phyloP scores from a whole-genome alignment of 2,113 vertebrate genomes.

The Accipiter virgatus region DNA sequence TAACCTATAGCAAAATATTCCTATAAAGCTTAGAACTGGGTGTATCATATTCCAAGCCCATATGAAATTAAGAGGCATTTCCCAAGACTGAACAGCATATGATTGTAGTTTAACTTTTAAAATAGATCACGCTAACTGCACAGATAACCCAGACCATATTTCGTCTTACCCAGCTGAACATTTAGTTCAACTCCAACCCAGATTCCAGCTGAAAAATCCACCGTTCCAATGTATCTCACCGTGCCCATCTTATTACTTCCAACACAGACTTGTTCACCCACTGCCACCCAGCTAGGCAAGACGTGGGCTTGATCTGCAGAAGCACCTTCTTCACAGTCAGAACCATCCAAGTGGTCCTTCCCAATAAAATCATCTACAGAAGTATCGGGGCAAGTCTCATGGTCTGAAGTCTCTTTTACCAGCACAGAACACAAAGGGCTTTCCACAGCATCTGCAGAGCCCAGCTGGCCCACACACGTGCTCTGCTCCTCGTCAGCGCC shows the following conservation, averaged over 20 bases:
- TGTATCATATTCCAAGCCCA: not conserved
- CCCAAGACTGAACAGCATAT: not conserved
- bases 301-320: constrained; percentile 54
- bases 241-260: constrained; percentile 77
- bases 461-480: not conserved
- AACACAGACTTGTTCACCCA: constrained; percentile 81
- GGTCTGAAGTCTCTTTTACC: not conserved
- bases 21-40: not conserved
- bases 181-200: constrained; percentile 85
- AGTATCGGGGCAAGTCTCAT: not conserved
- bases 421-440: not conserved
- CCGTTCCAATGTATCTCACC: constrained; percentile 79
- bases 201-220: constrained; percentile 84
- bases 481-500: not conserved
- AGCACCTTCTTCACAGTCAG: constrained; percentile 72
- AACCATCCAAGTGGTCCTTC: constrained; percentile 56
- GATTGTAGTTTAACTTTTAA: not conserved
- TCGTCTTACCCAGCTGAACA: constrained; percentile 79
- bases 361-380: constrained; percentile 19
- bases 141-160: not conserved
- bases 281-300: constrained; percentile 76
- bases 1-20: not conserved
- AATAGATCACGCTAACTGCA: not conserved
- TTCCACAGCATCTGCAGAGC: not conserved
- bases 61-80: not conserved